Evolutionary conservation across 1,140 invertebrate species (phyloP).

Genomic region (Hestina assimilis): DNA sequence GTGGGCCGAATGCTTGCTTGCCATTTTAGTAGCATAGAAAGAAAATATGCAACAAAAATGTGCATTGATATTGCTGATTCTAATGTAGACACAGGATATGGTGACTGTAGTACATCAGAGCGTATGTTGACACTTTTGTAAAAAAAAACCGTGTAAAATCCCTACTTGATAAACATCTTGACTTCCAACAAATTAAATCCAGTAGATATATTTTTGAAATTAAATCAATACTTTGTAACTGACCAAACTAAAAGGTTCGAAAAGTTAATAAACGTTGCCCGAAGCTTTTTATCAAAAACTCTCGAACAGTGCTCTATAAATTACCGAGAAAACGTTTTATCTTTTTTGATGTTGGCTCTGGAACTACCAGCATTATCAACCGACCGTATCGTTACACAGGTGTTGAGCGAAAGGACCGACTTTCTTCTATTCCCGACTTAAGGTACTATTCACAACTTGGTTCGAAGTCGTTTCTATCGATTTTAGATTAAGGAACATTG

Average conservation of each 20-base stretch:
- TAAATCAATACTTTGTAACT: neutral
- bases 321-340: constrained; percentile 42
- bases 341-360: constrained; percentile 41
- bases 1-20: no score
- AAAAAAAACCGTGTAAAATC: no score
- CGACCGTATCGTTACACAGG: constrained; percentile 64
- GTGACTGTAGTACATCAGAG: no score
- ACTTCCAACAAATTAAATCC: no score
- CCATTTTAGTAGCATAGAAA: no score
- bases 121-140: no score
- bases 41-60: no score
- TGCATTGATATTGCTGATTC: no score
- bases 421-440: constrained; percentile 64
- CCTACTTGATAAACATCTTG: no score
- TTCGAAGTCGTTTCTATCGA: constrained; percentile 70
- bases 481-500: constrained; percentile 75
- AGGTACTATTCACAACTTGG: constrained; percentile 69
- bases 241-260: neutral
- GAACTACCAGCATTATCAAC: constrained; percentile 54
- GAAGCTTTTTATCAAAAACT: constrained; percentile 19
- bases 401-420: constrained; percentile 63
- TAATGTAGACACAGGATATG: no score
- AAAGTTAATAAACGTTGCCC: neutral
- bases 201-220: no score
- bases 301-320: constrained; percentile 25